Evolutionary conservation across 1,140 invertebrate species (phyloP).

Genomic region (Apolygus lucorum): DNA sequence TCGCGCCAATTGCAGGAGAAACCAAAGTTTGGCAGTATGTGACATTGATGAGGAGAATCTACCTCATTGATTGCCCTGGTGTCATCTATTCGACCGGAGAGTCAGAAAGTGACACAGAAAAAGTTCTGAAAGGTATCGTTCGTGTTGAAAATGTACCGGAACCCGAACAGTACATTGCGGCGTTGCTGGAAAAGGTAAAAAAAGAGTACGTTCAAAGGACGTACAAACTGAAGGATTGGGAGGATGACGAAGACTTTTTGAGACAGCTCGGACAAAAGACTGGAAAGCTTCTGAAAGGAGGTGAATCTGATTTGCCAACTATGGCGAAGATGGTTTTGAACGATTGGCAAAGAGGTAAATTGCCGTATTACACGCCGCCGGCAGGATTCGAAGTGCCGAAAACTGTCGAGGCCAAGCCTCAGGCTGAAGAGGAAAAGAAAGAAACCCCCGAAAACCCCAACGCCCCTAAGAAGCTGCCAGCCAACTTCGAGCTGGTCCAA

Average conservation of each 20-base stretch:
- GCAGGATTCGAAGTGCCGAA: conserved; percentile 59
- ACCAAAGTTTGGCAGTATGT: conserved; percentile 99
- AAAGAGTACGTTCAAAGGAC: conserved; percentile 84
- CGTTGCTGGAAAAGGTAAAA: conserved; percentile 79
- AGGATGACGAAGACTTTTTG: conserved; percentile 76
- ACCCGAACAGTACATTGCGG: conserved; percentile 89
- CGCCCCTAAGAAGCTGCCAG: conserved; percentile 11
- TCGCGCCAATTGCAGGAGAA: conserved; percentile 97
- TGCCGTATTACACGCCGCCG: conserved; percentile 88
- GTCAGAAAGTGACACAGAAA: conserved; percentile 86
- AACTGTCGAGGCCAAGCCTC: conserved; percentile 26
- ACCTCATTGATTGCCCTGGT: conserved; percentile 97
- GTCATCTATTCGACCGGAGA: conserved; percentile 93
- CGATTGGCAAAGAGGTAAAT: conserved; percentile 96
- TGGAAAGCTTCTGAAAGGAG: conserved; percentile 91
- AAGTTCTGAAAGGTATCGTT: conserved; percentile 92
- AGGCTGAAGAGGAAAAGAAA: conserved; percentile 10
- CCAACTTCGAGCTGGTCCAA: conserved; percentile 52
- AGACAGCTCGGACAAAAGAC: conserved; percentile 77
- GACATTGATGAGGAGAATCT: conserved; percentile 94
- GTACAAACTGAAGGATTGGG: conserved; percentile 79
- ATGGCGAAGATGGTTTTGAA: conserved; percentile 93
- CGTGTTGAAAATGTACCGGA: conserved; percentile 88
- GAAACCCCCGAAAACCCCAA: neutral
- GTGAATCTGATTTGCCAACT: conserved; percentile 83